Conservation (phyloP, 2,888 invertebrate genomes). For the Salticus scenicus region DNA sequence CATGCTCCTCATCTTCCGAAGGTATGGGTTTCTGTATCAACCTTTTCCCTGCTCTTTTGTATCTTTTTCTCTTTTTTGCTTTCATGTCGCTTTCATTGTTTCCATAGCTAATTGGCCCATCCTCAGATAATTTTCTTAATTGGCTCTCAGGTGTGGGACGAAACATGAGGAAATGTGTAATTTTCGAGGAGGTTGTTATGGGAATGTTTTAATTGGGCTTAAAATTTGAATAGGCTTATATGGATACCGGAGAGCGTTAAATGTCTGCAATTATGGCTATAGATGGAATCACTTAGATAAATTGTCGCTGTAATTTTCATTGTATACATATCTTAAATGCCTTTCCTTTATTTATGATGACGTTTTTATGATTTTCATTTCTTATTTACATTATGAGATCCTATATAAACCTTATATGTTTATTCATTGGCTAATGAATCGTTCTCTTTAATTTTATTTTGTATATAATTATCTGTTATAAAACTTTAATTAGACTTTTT, state of each 20-base stretch:
- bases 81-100: background rate
- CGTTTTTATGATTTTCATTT: too few species aligned
- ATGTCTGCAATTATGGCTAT: background rate
- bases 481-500: too few species aligned
- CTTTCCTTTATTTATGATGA: too few species aligned
- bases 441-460: too few species aligned
- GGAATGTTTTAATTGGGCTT: constrained; percentile 13
- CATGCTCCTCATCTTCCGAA: constrained; percentile 45
- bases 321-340: too few species aligned
- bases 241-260: background rate
- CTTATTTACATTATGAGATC: too few species aligned
- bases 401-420: too few species aligned
- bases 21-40: constrained; percentile 35
- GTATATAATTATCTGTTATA: too few species aligned
- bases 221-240: background rate
- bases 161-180: constrained; percentile 9
- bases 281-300: background rate
- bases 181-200: background rate
- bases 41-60: constrained; percentile 20
- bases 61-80: background rate
- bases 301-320: background rate
- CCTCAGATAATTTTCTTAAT: constrained; percentile 7
- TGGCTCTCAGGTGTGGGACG: constrained; percentile 15
- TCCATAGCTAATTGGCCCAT: constrained; percentile 10
- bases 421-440: too few species aligned